phyloP scores from a whole-genome alignment of 2,797 vertebrate species.

The Forpus xanthops region DNA sequence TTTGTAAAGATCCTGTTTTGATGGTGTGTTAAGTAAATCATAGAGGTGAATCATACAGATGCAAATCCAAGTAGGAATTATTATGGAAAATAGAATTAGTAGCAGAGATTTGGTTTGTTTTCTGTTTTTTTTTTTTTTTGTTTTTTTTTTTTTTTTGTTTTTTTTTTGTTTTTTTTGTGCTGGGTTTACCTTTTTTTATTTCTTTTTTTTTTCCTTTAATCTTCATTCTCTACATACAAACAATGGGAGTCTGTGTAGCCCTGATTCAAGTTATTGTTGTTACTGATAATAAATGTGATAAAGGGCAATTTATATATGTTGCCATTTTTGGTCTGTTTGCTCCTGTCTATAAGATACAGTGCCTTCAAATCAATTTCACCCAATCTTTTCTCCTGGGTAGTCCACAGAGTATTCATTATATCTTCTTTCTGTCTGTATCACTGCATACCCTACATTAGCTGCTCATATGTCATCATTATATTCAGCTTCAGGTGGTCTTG shows the following conservation, averaged over 20 bases:
- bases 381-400: neutral
- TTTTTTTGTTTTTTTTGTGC: neutral
- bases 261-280: neutral
- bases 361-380: neutral
- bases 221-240: neutral
- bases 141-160: neutral
- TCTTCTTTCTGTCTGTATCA: neutral
- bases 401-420: neutral
- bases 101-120: neutral
- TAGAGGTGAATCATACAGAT: neutral
- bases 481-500: neutral
- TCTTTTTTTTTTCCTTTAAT: neutral
- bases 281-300: neutral
- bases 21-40: neutral
- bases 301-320: neutral
- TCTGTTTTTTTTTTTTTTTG: neutral
- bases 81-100: neutral
- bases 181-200: neutral
- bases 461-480: rapidly evolving
- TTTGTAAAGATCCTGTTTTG: neutral
- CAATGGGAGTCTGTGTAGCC: neutral
- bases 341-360: neutral
- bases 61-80: neutral
- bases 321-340: neutral
- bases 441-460: rapidly evolving